Percentiles rank a stretch among this genome's conserved stretches.
Conservation (phyloP, 2,797 vertebrate genomes). For the Orientallactaga sibirica region DNA sequence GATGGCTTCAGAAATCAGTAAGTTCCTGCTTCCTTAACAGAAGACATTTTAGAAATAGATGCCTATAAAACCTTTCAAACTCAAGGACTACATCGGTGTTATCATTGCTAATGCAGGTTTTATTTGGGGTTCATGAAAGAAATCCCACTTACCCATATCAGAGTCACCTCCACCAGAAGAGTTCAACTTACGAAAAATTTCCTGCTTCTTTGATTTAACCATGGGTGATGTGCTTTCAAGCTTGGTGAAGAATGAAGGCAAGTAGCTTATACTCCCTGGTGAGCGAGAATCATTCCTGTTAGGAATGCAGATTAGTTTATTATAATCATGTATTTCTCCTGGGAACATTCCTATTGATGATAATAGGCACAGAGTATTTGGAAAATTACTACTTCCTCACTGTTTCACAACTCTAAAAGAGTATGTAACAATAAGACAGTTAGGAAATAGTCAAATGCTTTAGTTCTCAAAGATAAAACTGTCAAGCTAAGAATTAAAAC, state of each 20-base stretch:
- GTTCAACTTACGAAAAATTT: conserved; percentile 99
- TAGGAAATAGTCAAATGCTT: neutral
- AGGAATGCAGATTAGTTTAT: conserved; percentile 61
- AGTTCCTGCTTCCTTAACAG: neutral
- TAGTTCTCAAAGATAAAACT: conserved; percentile 22
- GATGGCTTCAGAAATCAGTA: neutral
- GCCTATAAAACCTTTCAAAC: neutral
- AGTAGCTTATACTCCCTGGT: conserved; percentile 95
- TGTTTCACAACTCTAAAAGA: neutral
- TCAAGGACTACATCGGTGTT: neutral
- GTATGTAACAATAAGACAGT: neutral
- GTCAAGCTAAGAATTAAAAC: conserved; percentile 9
- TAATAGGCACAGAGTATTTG: neutral
- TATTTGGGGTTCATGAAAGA: conserved; percentile 75
- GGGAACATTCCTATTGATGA: neutral
- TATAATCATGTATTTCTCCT: neutral
- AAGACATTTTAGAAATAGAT: neutral
- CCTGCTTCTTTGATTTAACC: conserved; percentile 99
- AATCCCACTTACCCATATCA: conserved; percentile 97
- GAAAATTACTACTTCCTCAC: neutral
- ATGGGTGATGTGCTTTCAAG: conserved; percentile 98
- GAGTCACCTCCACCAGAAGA: conserved; percentile 97
- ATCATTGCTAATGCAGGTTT: conserved; percentile 48
- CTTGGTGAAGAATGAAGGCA: conserved; percentile 99
- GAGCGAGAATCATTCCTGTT: conserved; percentile 96